These are phyloP conservation scores for Apostichopus californicus DNA, from an alignment of 35 echinoderm and acorn worm species.

Conservation along the genomic window DNA sequence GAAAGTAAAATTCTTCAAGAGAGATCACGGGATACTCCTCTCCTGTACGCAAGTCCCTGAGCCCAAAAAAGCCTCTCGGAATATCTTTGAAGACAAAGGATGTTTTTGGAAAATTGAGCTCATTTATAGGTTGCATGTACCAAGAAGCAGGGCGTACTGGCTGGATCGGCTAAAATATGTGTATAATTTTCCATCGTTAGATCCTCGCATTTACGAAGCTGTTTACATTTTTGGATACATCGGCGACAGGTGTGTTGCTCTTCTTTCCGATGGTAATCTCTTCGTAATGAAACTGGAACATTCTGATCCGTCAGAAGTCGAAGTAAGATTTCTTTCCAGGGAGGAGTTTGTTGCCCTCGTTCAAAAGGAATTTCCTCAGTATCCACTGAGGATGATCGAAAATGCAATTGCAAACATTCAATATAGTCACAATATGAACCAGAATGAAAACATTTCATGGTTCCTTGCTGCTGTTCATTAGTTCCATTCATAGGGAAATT, in stretches of 20 bases:
- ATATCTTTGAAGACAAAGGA: not conserved
- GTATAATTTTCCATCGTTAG: not conserved
- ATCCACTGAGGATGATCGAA: not conserved
- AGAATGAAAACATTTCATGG: no score
- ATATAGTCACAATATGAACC: not conserved
- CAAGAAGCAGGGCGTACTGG: not conserved
- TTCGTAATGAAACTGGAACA: not conserved
- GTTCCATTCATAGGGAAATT: no score
- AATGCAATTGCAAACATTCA: not conserved
- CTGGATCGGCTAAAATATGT: not conserved
- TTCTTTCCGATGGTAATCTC: not conserved
- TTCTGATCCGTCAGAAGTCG: not conserved
- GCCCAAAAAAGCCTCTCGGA: not conserved
- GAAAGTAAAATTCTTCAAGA: conserved; percentile 25
- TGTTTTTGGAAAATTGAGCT: not conserved
- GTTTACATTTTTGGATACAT: not conserved
- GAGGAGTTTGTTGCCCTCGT: not conserved
- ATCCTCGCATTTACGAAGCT: not conserved
- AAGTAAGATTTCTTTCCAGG: not conserved
- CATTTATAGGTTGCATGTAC: not conserved
- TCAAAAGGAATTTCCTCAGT: not conserved
- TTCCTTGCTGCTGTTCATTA: no score
- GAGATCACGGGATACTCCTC: not conserved
- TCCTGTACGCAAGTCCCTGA: not conserved
- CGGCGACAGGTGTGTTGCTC: not conserved